phyloP scores from a whole-genome alignment of 2,113 vertebrate genomes.

The Lonchura striata region DNA sequence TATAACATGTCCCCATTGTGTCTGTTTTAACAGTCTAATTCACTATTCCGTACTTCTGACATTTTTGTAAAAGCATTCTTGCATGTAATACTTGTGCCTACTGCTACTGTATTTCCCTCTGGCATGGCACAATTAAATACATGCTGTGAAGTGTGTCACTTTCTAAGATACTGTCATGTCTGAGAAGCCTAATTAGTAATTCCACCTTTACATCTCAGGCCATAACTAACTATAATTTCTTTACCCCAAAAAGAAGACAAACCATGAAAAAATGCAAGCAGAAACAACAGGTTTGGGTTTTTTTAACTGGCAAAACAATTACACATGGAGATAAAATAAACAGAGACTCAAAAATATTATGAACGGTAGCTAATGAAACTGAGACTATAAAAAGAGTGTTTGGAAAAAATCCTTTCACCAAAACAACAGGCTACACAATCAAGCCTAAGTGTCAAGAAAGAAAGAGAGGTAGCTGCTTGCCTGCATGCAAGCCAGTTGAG shows the following conservation, averaged over 20 bases:
- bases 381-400: slow-evolving; percentile 20
- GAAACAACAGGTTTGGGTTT: background rate
- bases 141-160: background rate
- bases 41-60: background rate
- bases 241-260: slow-evolving; percentile 16
- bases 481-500: background rate
- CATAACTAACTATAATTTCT: background rate
- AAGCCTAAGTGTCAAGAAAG: slow-evolving; percentile 34
- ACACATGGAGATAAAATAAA: background rate
- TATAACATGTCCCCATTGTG: background rate
- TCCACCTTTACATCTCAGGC: background rate
- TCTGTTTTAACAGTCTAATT: background rate
- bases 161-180: background rate
- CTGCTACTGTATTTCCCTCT: background rate
- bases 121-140: background rate
- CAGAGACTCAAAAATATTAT: background rate
- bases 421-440: background rate
- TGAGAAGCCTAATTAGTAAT: background rate
- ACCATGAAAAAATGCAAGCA: background rate
- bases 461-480: slow-evolving; percentile 22
- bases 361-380: slow-evolving; percentile 9
- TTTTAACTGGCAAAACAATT: slow-evolving; percentile 1
- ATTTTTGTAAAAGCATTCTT: background rate
- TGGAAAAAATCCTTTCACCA: slow-evolving; percentile 24
- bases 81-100: background rate